phyloP scores from a whole-genome alignment of 2,113 vertebrate genomes.

The Uria aalge region DNA sequence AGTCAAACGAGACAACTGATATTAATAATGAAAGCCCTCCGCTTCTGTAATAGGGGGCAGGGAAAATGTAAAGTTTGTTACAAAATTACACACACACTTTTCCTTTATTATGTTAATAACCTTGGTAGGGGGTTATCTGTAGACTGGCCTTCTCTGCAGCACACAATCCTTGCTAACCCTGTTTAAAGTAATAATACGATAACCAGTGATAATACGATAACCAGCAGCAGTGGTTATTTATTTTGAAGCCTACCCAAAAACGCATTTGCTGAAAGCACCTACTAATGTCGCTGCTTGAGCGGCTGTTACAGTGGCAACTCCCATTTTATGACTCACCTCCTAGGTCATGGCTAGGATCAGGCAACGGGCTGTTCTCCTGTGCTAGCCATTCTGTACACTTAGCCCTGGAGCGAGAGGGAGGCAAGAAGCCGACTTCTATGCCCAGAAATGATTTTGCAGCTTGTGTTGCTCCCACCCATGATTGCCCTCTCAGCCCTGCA shows the following conservation, averaged over 20 bases:
- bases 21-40: conserved; percentile 7
- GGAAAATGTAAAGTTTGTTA: background rate
- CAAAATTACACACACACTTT: background rate
- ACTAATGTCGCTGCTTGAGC: background rate
- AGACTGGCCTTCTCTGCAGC: background rate
- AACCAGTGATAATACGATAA: background rate
- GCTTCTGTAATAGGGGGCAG: background rate
- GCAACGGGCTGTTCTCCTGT: background rate
- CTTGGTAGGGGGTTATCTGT: background rate
- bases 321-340: background rate
- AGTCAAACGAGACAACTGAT: background rate
- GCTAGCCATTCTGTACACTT: background rate
- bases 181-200: background rate
- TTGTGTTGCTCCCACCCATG: background rate
- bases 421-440: background rate
- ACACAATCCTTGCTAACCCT: background rate
- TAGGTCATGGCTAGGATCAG: background rate
- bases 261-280: background rate
- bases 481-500: background rate
- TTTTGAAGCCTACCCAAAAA: conserved; percentile 35
- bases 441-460: background rate
- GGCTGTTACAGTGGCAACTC: background rate
- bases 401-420: background rate
- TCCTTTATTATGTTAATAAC: background rate
- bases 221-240: background rate